Evolutionary conservation across 2,888 invertebrate species (phyloP), one percentile per base, ranked within the genome.

Genomic region (Cremastinae sp.): DNA sequence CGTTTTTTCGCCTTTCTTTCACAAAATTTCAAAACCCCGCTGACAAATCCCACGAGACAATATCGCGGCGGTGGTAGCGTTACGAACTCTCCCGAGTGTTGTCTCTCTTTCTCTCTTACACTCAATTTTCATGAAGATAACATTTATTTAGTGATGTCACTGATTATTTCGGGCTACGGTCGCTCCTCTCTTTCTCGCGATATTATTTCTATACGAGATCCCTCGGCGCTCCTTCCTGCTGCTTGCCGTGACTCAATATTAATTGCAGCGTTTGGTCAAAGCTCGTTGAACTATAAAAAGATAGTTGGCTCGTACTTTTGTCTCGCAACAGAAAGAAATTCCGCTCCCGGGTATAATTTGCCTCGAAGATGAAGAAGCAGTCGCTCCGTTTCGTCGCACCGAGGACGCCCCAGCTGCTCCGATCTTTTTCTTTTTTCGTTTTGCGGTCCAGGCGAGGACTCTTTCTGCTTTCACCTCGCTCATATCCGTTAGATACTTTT

Each of bases 241-340:
- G n/a, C 38, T 69, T 20, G 18, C 18, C 41, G 43, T 74, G 74
- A 62, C 62, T 62, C 74, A 74, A 74, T 74, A 58, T 58, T 69
- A 68, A 69, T 74, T 74, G 61, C 38, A 49, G 54, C 38, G 36
- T 74, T 34, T 54, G n/a, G 20, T 8, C 18, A 10, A 18, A 56
- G 34, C 38, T 38, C 5, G 18, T 12, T 7, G 8, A 34, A 10
- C 47, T 49, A 58, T 49, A 49, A 65, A 14, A 41, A 75, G 58
- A 18, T 59, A 41, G 51, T 22, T n/a, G 49, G 20, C 43, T 58
- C 12, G 12, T 54, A 34, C 64, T 59, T 53, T 65, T 53, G 61
- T 75, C 54, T 66, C 62, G 75, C 72, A 75, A 72, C 66, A 36
- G 28, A 56, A 65, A 72, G 61, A 62, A 68, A 62, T 62, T 75